Conservation (phyloP, 2,113 vertebrate species). For the Trematomus loennbergii region DNA sequence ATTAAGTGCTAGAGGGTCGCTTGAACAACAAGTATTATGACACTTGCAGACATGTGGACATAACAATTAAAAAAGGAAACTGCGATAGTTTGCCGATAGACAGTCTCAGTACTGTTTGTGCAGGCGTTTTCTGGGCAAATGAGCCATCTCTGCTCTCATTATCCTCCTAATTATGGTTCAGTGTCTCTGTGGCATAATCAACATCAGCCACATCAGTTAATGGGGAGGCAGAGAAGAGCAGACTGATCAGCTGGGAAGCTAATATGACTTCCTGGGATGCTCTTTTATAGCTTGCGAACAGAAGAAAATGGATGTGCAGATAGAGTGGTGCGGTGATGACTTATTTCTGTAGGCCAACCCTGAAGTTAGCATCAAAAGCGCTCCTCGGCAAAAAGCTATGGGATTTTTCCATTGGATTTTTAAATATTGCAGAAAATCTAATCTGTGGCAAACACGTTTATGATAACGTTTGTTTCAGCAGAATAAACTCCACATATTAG, state of each 20-base stretch:
- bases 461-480: too few species aligned
- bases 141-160: slow-evolving; percentile 81
- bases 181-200: slow-evolving; percentile 78
- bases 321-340: too few species aligned
- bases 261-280: slow-evolving; percentile 18
- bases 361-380: too few species aligned
- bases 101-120: slow-evolving; percentile 67
- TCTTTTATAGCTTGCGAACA: slow-evolving; percentile 10
- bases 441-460: too few species aligned
- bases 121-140: slow-evolving; percentile 73
- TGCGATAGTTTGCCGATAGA: slow-evolving; percentile 45
- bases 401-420: too few species aligned
- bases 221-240: slow-evolving; percentile 60
- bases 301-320: slow-evolving; percentile 1
- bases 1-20: not conserved
- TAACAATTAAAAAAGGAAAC: slow-evolving; percentile 38
- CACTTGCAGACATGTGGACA: slow-evolving; percentile 52
- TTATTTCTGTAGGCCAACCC: too few species aligned
- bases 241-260: slow-evolving; percentile 57
- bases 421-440: too few species aligned
- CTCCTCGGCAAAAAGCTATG: too few species aligned
- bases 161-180: slow-evolving; percentile 78
- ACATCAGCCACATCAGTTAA: slow-evolving; percentile 80
- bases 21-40: slow-evolving; percentile 48
- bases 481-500: too few species aligned